Evolutionary conservation across 2,888 invertebrate genomes (phyloP).

Genomic region (Lutraria lutraria): DNA sequence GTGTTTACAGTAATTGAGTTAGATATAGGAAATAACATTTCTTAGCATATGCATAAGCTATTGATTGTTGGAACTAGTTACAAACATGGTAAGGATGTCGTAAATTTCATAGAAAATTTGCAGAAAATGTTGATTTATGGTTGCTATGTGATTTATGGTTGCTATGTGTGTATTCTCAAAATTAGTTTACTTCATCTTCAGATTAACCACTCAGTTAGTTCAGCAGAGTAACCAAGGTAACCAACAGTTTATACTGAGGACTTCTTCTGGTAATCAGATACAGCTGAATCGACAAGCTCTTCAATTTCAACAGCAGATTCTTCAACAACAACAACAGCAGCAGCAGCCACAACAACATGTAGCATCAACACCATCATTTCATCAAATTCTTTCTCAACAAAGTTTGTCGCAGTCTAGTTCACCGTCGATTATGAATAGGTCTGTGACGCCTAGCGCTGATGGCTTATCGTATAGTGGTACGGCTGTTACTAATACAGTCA

Average conservation of each 20-base stretch:
- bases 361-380: conserved; percentile 30
- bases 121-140: too few relatives aligned
- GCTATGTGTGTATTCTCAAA: too few relatives aligned
- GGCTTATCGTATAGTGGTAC: conserved; percentile 65
- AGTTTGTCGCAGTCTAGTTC: conserved; percentile 68
- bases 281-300: conserved; percentile 61
- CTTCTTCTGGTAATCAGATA: conserved; percentile 67
- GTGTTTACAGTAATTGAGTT: too few relatives aligned
- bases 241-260: conserved; percentile 73
- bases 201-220: conserved; percentile 60
- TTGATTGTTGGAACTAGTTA: too few relatives aligned
- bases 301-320: conserved; percentile 67
- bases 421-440: conserved; percentile 73
- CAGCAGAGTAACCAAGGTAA: conserved; percentile 71
- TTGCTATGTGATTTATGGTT: too few relatives aligned
- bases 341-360: conserved; percentile 57
- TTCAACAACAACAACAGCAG: conserved; percentile 63
- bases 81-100: too few relatives aligned
- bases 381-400: conserved; percentile 63
- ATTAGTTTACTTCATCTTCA: conserved; percentile 16
- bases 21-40: too few relatives aligned
- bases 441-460: conserved; percentile 68
- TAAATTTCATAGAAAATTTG: too few relatives aligned
- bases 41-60: too few relatives aligned
- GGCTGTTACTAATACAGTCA: conserved; percentile 57